A percentile compares a stretch with the other conserved stretches of the same genome.
Conservation (phyloP, 2,888 invertebrate genomes). For the Agriotes lineatus region DNA sequence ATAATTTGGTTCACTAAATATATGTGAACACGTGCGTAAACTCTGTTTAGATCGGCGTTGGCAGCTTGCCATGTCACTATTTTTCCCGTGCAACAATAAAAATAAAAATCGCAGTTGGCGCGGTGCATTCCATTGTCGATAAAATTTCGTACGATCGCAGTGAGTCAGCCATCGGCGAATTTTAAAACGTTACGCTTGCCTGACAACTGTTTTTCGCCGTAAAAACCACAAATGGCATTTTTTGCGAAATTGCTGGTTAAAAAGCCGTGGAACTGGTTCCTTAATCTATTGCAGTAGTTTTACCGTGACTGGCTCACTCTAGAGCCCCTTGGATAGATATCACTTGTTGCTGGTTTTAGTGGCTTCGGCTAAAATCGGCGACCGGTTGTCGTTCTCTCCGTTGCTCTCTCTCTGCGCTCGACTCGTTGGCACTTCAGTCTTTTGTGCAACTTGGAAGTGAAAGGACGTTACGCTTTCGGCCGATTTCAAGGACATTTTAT, state of each 20-base stretch:
- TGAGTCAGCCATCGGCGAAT: constrained; percentile 24
- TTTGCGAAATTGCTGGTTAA: constrained; percentile 51
- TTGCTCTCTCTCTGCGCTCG: constrained; percentile 38
- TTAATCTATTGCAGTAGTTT: constrained; percentile 44
- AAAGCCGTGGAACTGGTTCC: constrained; percentile 53
- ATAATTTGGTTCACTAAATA: constrained; percentile 39
- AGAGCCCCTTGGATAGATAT: constrained; percentile 52
- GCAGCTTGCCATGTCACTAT: constrained; percentile 45
- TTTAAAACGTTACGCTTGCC: constrained; percentile 43
- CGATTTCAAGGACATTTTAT: constrained; percentile 55
- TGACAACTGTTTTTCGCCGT: constrained; percentile 39
- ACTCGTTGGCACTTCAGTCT: constrained; percentile 55
- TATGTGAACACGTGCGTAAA: constrained; percentile 47
- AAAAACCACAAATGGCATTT: constrained; percentile 48
- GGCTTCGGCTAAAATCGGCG: constrained; percentile 52
- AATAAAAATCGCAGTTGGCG: constrained; percentile 13
- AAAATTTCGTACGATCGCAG: constrained; percentile 7
- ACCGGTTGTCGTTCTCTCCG: constrained; percentile 43
- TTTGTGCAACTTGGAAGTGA: constrained; percentile 53
- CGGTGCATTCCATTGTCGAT: constrained; percentile 12
- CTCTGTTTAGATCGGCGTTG: constrained; percentile 39
- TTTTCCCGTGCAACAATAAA: constrained; percentile 33
- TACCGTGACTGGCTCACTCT: constrained; percentile 29
- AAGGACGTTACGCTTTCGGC: constrained; percentile 48
- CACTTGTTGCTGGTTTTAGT: constrained; percentile 58